These are phyloP conservation scores for Thaumatotibia leucotreta DNA, from an alignment of 1,140 invertebrate species.

Conservation along the genomic window DNA sequence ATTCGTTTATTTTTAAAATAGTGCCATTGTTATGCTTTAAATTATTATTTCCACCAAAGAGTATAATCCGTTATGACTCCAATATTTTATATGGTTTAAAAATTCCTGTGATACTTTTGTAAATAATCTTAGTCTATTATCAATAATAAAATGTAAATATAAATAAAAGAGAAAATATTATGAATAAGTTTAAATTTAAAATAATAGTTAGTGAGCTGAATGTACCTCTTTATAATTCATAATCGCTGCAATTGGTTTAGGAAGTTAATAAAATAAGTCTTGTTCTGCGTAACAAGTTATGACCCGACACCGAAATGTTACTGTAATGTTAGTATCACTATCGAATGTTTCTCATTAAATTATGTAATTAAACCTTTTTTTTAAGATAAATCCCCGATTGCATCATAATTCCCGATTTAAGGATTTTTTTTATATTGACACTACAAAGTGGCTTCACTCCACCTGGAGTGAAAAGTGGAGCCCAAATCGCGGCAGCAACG, in stretches of 20 bases:
- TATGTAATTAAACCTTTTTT: too few species aligned
- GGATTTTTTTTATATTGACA: too few species aligned
- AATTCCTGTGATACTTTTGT: slow-evolving; percentile 69
- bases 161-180: background rate
- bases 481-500: too few species aligned
- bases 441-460: too few species aligned
- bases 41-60: background rate
- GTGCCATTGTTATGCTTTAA: background rate
- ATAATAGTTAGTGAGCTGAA: background rate
- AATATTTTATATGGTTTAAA: slow-evolving; percentile 21
- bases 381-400: too few species aligned
- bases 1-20: background rate
- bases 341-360: too few species aligned
- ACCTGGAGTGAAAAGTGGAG: too few species aligned
- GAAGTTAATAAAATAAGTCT: background rate
- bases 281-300: too few species aligned
- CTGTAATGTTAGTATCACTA: too few species aligned
- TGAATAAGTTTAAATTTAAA: background rate
- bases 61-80: background rate
- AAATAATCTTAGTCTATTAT: slow-evolving; percentile 44
- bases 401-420: too few species aligned
- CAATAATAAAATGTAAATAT: slow-evolving; percentile 25
- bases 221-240: background rate
- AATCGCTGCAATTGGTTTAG: background rate
- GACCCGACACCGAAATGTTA: too few species aligned